phyloP scores from a whole-genome alignment of 2,888 invertebrate genomes.

The Ceriagrion tenellum region DNA sequence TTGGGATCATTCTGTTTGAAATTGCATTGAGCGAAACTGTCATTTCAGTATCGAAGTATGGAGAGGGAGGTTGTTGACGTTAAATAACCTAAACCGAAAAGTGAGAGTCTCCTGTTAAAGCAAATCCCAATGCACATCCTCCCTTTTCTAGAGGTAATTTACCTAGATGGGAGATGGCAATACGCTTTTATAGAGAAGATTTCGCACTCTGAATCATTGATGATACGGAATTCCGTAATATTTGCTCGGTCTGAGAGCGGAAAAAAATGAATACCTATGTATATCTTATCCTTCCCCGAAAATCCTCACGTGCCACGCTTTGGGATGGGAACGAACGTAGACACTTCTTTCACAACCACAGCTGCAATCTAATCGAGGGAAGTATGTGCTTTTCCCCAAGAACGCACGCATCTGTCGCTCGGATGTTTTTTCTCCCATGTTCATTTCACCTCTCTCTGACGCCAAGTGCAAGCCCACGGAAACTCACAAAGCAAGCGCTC shows the following conservation, averaged over 20 bases:
- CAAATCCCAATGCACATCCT: neutral
- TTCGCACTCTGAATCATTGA: neutral
- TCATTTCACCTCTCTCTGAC: no score
- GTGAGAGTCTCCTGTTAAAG: neutral
- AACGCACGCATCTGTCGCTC: no score
- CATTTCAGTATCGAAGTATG: neutral
- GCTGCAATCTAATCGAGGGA: no score
- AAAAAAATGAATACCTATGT: neutral
- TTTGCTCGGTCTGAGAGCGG: neutral
- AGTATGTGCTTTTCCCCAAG: no score
- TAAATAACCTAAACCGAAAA: neutral
- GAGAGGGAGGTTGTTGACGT: no score
- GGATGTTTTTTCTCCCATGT: no score
- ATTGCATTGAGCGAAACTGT: neutral
- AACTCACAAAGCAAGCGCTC: no score
- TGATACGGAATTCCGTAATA: neutral
- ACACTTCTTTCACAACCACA: no score
- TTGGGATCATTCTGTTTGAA: neutral
- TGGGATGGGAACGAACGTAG: no score
- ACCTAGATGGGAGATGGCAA: no score
- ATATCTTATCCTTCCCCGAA: neutral
- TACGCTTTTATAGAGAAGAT: neutral
- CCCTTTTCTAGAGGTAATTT: no score
- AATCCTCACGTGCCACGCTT: neutral
- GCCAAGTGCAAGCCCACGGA: no score